Percentiles rank a stretch among this genome's conserved stretches.
phyloP scores from a whole-genome alignment of 2,797 vertebrate species.

The Hydrophis major region DNA sequence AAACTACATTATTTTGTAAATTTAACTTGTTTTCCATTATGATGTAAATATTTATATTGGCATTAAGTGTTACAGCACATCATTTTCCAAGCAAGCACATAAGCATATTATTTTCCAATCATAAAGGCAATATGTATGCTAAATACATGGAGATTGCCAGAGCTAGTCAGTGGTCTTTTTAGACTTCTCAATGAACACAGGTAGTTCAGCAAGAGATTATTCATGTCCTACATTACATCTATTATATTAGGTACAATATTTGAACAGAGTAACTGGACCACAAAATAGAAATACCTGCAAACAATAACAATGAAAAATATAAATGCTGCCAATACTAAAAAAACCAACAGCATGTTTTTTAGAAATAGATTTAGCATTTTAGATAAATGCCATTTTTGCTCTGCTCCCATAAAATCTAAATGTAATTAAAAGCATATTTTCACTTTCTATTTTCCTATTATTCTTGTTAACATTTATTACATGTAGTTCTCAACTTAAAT shows the following conservation, averaged over 20 bases:
- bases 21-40: background rate
- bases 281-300: background rate
- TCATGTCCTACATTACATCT: background rate
- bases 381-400: background rate
- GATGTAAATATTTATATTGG: too few species aligned
- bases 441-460: background rate
- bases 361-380: background rate
- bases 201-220: background rate
- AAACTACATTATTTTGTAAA: background rate
- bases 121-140: background rate
- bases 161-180: background rate
- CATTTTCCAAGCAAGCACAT: background rate
- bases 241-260: background rate
- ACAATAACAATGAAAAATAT: background rate
- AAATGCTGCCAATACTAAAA: background rate
- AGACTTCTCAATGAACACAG: background rate
- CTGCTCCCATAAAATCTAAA: background rate
- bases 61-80: background rate
- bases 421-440: background rate
- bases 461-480: background rate
- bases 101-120: background rate
- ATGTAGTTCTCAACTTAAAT: background rate
- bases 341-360: background rate
- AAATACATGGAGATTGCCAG: background rate
- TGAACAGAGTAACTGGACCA: background rate